Conservation (phyloP, 1,140 invertebrate species). For the Drosophila ananassae region DNA sequence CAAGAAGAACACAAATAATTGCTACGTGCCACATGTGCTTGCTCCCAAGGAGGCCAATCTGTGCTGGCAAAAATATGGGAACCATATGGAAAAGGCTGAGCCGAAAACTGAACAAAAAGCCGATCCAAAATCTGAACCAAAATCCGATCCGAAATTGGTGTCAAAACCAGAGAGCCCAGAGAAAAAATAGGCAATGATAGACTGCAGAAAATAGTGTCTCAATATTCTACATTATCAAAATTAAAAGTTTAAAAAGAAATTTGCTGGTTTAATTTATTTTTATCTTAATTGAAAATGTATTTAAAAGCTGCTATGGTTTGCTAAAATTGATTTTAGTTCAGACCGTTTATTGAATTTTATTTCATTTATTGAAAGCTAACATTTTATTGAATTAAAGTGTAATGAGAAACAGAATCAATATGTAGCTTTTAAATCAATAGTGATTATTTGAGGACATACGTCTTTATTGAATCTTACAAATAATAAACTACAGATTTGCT, state of each 20-base stretch:
- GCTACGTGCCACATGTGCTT: slow-evolving; percentile 27
- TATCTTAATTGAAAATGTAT: too few species aligned
- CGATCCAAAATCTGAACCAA: background rate
- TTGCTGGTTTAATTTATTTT: too few species aligned
- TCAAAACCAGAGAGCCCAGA: background rate
- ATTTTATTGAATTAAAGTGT: too few species aligned
- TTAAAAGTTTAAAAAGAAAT: background rate
- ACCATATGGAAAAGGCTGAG: too few species aligned
- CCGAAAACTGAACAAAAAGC: background rate
- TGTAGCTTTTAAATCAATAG: too few species aligned
- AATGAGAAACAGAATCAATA: too few species aligned
- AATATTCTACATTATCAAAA: background rate
- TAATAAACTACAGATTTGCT: background rate
- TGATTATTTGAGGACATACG: too few species aligned
- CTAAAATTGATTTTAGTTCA: too few species aligned
- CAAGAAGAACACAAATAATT: slow-evolving; percentile 34
- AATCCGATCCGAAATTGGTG: background rate
- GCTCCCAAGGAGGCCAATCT: slow-evolving; percentile 1
- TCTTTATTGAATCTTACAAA: too few species aligned
- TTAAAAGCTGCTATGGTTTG: too few species aligned
- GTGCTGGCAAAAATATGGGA: slow-evolving; percentile 5
- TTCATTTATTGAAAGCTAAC: too few species aligned
- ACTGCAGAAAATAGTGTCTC: background rate
- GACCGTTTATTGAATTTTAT: too few species aligned
- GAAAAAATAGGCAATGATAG: background rate